Evolutionary conservation across 2,797 vertebrate species (phyloP).

Genomic region (Muscicapa comitata): DNA sequence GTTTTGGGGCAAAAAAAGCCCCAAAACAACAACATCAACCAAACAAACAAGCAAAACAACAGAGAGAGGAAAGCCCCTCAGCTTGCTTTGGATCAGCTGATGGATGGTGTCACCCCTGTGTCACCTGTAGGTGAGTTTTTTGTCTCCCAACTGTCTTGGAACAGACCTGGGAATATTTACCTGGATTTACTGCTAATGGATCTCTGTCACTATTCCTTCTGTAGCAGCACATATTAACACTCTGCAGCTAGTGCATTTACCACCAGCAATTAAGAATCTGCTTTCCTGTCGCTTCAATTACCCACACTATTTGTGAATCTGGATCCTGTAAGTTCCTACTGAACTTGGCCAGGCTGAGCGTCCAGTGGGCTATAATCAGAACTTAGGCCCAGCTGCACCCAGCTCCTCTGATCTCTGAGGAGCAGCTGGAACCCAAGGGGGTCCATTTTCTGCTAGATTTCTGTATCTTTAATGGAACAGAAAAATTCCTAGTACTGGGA

Average conservation of each 20-base stretch:
- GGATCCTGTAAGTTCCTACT: rapidly evolving
- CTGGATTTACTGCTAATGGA: not conserved
- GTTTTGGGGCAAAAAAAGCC: not conserved
- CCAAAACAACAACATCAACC: not conserved
- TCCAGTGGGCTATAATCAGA: not conserved
- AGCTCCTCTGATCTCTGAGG: not conserved
- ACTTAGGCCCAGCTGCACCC: not conserved
- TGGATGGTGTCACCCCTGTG: not conserved
- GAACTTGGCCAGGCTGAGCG: not conserved
- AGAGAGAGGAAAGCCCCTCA: not conserved
- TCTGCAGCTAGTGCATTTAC: not conserved
- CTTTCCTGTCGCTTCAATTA: not conserved
- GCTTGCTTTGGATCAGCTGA: not conserved
- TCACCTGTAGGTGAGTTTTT: not conserved
- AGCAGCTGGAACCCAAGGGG: not conserved
- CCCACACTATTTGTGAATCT: rapidly evolving
- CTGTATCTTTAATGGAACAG: not conserved
- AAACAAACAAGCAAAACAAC: not conserved
- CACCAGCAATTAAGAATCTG: not conserved
- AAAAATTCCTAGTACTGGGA: not conserved
- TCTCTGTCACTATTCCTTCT: not conserved
- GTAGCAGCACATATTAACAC: not conserved
- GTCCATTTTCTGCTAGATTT: not conserved
- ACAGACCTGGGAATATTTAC: not conserved
- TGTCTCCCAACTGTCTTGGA: not conserved